Evolutionary conservation across 2,797 vertebrate genomes (phyloP).

Genomic region (Silurus aristotelis): DNA sequence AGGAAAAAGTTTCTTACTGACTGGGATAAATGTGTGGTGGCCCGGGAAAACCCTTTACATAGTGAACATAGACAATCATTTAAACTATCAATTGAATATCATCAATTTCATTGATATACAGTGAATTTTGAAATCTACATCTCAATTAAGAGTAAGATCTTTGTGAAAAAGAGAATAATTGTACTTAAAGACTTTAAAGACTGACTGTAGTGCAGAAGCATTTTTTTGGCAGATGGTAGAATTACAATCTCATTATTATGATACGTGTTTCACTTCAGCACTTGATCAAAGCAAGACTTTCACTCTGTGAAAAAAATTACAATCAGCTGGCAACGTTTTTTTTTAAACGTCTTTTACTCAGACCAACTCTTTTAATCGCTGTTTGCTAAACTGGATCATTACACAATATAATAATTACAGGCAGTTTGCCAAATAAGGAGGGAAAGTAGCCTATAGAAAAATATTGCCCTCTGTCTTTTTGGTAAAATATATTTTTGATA

Average conservation of each 20-base stretch:
- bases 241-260: not conserved
- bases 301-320: not conserved
- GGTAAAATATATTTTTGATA: not conserved
- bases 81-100: not conserved
- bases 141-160: not conserved
- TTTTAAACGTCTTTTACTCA: not conserved
- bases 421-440: not conserved
- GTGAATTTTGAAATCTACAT: not conserved
- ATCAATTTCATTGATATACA: not conserved
- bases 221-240: not conserved
- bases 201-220: not conserved
- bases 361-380: not conserved
- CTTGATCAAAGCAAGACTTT: not conserved
- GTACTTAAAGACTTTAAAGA: not conserved
- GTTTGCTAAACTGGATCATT: not conserved
- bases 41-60: conserved; percentile 3
- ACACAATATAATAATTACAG: not conserved
- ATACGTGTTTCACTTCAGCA: not conserved
- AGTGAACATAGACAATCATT: not conserved
- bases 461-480: not conserved
- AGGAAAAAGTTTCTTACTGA: not conserved
- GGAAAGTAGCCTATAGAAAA: not conserved
- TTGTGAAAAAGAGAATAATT: not conserved
- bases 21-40: not conserved
- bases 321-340: not conserved